Percentiles rank a stretch among this genome's conserved stretches.
phyloP scores from a whole-genome alignment of 2,797 vertebrate species.

The Liasis olivaceus region DNA sequence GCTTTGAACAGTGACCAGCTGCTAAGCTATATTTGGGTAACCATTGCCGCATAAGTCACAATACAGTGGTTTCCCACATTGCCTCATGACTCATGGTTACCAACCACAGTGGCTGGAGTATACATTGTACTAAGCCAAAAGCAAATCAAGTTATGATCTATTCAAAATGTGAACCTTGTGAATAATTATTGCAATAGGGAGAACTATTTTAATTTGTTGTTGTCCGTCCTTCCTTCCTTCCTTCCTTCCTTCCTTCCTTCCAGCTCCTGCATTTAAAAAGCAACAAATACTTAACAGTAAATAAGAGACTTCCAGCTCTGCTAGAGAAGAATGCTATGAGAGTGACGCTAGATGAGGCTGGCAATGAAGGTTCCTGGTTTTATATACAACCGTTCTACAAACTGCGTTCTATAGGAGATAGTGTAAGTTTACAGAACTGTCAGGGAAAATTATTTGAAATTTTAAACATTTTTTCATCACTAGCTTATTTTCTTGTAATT shows the following conservation, averaged over 20 bases:
- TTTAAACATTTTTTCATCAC: not conserved
- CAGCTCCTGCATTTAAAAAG: conserved; percentile 97
- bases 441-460: not conserved
- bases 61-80: not conserved
- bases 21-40: not conserved
- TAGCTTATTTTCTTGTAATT: conserved; percentile 20
- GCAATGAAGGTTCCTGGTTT: conserved; percentile 98
- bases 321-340: conserved; percentile 99
- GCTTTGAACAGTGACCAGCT: not conserved
- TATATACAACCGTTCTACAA: conserved; percentile 99
- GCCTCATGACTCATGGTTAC: not conserved
- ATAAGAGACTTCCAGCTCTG: conserved; percentile 94
- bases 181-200: not conserved
- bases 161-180: not conserved
- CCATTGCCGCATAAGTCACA: not conserved
- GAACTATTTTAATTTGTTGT: not conserved
- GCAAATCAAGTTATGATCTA: not conserved
- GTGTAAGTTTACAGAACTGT: conserved; percentile 78
- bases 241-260: conserved; percentile 45
- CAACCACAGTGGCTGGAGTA: not conserved
- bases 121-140: not conserved
- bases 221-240: conserved; percentile 7
- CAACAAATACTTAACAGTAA: conserved; percentile 98
- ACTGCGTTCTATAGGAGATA: conserved; percentile 94
- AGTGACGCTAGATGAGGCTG: conserved; percentile 93